Conservation (phyloP, 2,888 invertebrate genomes). For the Chydorus sphaericus region DNA sequence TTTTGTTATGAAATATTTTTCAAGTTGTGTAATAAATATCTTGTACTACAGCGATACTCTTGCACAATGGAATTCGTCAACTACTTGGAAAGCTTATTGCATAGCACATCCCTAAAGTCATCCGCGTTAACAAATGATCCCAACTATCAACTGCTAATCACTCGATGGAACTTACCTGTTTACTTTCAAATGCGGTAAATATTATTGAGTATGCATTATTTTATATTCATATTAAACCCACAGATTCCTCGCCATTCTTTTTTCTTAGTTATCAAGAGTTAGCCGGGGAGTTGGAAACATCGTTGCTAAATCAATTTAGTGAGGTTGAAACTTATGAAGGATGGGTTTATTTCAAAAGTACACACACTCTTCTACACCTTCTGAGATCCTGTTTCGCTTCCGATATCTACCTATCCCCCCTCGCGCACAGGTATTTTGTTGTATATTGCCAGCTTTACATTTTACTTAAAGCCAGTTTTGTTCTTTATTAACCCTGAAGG, state of each 20-base stretch:
- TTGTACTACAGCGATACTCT: constrained; percentile 44
- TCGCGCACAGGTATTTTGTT: constrained; percentile 40
- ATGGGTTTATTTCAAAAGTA: constrained; percentile 26
- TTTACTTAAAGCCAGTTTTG: background rate
- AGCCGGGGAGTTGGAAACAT: constrained; percentile 47
- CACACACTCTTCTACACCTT: constrained; percentile 37
- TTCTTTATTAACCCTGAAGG: constrained; percentile 30
- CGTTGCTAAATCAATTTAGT: constrained; percentile 26
- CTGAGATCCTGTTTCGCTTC: constrained; percentile 55
- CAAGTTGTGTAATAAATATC: background rate
- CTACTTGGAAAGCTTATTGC: constrained; percentile 49
- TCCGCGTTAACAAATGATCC: constrained; percentile 43
- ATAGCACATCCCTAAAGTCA: background rate
- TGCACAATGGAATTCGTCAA: constrained; percentile 60
- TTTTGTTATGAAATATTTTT: background rate
- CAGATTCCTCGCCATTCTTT: background rate
- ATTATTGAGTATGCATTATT: too few species aligned
- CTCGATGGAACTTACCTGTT: constrained; percentile 87
- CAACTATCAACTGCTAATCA: constrained; percentile 61
- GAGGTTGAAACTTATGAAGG: background rate
- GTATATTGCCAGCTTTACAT: background rate
- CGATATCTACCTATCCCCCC: constrained; percentile 59
- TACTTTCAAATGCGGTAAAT: constrained; percentile 71
- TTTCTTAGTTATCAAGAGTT: constrained; percentile 70
- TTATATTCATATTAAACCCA: background rate